Evolutionary conservation across 2,797 vertebrate genomes (phyloP), one percentile per base, ranked within the genome.

Genomic region (Epinephelus coioides): DNA sequence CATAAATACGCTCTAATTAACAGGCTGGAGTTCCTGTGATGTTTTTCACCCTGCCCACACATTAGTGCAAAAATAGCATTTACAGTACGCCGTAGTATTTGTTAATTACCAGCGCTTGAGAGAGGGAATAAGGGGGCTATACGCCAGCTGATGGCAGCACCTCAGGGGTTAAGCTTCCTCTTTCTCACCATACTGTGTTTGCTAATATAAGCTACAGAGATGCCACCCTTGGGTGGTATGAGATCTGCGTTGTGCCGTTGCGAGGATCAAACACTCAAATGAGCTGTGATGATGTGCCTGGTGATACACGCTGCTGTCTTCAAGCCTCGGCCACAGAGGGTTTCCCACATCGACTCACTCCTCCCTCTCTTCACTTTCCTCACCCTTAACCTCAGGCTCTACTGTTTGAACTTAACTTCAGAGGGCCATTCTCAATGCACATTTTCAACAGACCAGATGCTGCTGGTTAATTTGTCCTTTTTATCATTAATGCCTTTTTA

Each of bases 1-100:
- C 87, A 88, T 90, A 91, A 94, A 95, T 91, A 92, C 51, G 73
- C 81, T 80, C 85, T 93, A 92, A 94, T 94, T 93, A 93, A 88
- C 79, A 86, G 65, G 61, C 78, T 88, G 81, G 80, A 86, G 87
- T 73, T 84, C 72, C 81, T 90, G 83, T 91, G 90, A 91, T 88
- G 87, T 91, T 90, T 88, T 84, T 34, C 75, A 81, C 76, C 5
- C 85, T 75, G 71, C 86, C 83, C 81, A 89, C 86, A 88, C 81
- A 84, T 85, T 76, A 86, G 56, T 61, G 74, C 73, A 90, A 90
- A 92, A 88, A 88, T 88, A 89, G 91, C 82, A 86, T 91, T 93
- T 92, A 92, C 90, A 89, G 78, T 88, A 86, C 53, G 38, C 63
- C 47, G 43, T 88, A 80, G 82, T 91, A 85, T 86, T 89, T 81